Evolutionary conservation across 2,797 vertebrate species (phyloP).

Genomic region (Squalus acanthias): DNA sequence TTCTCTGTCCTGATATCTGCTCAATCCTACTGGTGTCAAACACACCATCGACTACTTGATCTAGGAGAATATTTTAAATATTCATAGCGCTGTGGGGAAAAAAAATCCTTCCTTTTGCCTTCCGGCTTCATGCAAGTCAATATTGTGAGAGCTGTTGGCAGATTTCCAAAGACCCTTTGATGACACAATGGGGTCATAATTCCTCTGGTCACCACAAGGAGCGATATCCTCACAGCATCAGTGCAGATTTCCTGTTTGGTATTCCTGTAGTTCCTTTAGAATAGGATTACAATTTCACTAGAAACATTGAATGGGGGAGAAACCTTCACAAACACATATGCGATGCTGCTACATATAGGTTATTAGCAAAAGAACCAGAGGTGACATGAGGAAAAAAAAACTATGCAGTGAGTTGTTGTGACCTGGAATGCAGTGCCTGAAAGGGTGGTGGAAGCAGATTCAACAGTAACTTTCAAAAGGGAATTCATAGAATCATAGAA

Average conservation of each 20-base stretch:
- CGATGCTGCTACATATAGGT: background rate
- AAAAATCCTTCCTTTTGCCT: background rate
- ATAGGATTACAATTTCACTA: background rate
- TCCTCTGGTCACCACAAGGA: background rate
- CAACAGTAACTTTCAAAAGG: too few relatives aligned
- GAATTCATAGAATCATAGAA: too few relatives aligned
- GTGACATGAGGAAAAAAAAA: background rate
- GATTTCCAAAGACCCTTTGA: background rate
- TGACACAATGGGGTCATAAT: background rate
- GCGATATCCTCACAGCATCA: background rate
- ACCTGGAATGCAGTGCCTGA: too few relatives aligned
- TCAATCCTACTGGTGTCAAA: too few relatives aligned
- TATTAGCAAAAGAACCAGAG: background rate
- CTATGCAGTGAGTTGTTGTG: background rate
- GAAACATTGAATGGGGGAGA: background rate
- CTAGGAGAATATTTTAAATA: background rate
- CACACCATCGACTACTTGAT: too few relatives aligned
- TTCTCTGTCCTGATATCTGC: too few relatives aligned
- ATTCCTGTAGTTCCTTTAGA: background rate
- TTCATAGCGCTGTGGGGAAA: background rate
- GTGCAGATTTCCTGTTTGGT: background rate
- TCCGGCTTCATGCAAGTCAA: background rate
- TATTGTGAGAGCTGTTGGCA: background rate
- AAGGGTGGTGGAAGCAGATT: too few relatives aligned
- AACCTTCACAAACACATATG: background rate